Percentiles rank a stretch among this genome's conserved stretches.
Evolutionary conservation across 2,113 vertebrate genomes (phyloP).

Genomic region (Phyllopteryx taeniolatus): DNA sequence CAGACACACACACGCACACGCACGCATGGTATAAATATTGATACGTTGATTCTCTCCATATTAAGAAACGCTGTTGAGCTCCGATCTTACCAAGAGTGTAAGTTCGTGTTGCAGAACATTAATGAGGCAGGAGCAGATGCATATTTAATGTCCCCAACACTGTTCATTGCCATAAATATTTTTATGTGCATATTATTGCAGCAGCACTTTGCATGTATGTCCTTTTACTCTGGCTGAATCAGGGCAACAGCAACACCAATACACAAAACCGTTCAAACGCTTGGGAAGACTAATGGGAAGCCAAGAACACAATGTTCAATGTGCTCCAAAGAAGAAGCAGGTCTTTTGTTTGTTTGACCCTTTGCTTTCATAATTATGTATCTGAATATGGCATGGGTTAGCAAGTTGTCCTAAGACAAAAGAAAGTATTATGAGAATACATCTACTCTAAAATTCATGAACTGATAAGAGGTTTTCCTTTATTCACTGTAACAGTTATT

Average conservation of each 20-base stretch:
- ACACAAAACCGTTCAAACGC: neutral
- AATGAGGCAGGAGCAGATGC: slow-evolving; percentile 61
- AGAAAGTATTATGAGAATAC: neutral
- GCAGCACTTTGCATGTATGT: slow-evolving; percentile 16
- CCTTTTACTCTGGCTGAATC: slow-evolving; percentile 14
- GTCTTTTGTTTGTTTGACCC: neutral
- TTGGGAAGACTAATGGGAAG: neutral
- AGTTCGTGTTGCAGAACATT: slow-evolving; percentile 35
- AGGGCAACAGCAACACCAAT: neutral
- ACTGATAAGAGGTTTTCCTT: neutral
- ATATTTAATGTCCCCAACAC: slow-evolving; percentile 63
- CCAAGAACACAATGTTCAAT: neutral
- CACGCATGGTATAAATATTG: slow-evolving; percentile 52
- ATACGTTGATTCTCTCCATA: slow-evolving; percentile 47
- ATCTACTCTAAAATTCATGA: neutral
- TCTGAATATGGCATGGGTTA: neutral
- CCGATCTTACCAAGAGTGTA: slow-evolving; percentile 40
- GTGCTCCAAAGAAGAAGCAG: neutral
- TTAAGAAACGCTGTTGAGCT: slow-evolving; percentile 59
- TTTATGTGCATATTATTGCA: slow-evolving; percentile 47
- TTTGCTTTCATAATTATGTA: neutral
- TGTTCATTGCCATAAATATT: slow-evolving; percentile 54
- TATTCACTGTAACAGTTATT: neutral
- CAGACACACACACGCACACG: slow-evolving; percentile 5
- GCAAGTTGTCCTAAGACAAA: neutral